Evolutionary conservation across 1,140 invertebrate genomes (phyloP).

Genomic region (Hormaphis cornu): DNA sequence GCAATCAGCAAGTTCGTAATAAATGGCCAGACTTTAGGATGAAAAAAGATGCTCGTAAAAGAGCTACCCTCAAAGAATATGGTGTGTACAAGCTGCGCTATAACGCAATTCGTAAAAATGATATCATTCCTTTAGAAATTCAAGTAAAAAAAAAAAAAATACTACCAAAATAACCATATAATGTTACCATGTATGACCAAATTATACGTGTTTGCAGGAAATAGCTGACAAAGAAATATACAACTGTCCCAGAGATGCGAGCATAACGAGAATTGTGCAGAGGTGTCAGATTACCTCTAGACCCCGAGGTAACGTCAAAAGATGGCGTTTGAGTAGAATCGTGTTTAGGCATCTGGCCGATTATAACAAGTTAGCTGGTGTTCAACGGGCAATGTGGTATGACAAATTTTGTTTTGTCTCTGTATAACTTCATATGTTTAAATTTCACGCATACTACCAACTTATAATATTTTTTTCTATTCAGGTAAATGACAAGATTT

Average conservation of each 20-base stretch:
- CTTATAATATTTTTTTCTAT: background rate
- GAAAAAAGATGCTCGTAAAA: constrained; percentile 70
- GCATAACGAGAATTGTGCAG: constrained; percentile 51
- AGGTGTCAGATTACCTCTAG: constrained; percentile 75
- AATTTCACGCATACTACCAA: no score
- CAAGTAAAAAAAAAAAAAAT: constrained; percentile 44
- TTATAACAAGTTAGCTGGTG: constrained; percentile 78
- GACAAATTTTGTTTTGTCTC: background rate
- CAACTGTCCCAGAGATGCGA: constrained; percentile 64
- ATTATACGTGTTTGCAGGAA: constrained; percentile 44
- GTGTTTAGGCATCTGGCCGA: constrained; percentile 79
- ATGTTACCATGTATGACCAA: background rate
- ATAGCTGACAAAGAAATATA: constrained; percentile 62
- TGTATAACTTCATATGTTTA: background rate
- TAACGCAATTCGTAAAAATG: constrained; percentile 66
- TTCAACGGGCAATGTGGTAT: constrained; percentile 80
- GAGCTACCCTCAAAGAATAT: constrained; percentile 60
- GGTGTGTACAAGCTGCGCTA: constrained; percentile 61
- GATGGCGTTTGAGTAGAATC: constrained; percentile 77
- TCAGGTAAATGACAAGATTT: constrained; percentile 7
- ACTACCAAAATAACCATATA: background rate
- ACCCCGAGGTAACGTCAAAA: constrained; percentile 58
- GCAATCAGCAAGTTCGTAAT: constrained; percentile 27
- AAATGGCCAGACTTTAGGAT: constrained; percentile 63
- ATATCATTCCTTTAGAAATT: constrained; percentile 69